These are phyloP conservation scores for Mesorhabditis belari DNA, from an alignment of 2,888 invertebrate species.

Conservation along the genomic window DNA sequence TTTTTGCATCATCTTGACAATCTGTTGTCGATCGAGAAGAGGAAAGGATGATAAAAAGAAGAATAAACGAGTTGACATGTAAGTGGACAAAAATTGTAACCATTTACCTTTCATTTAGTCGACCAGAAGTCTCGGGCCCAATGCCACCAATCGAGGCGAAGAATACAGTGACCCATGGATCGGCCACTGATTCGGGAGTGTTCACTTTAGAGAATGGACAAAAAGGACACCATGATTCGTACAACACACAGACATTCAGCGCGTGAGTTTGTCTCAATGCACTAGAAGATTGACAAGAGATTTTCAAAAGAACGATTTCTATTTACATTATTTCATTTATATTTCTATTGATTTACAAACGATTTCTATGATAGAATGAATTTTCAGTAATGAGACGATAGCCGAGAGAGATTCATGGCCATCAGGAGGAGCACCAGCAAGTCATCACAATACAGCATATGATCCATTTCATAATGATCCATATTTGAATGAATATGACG, in stretches of 20 bases:
- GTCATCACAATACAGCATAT: slow-evolving; percentile 13
- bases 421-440: not conserved
- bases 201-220: slow-evolving; percentile 28
- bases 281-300: too few relatives aligned
- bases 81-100: not conserved
- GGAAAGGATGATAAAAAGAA: not conserved
- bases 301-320: too few relatives aligned
- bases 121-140: slow-evolving; percentile 8
- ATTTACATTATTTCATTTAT: too few relatives aligned
- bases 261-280: too few relatives aligned
- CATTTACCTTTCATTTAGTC: slow-evolving; percentile 5
- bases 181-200: slow-evolving; percentile 40
- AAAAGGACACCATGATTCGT: not conserved
- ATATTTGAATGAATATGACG: slow-evolving; percentile 10
- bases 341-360: too few relatives aligned
- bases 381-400: slow-evolving; percentile 20
- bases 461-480: slow-evolving; percentile 16
- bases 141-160: slow-evolving; percentile 26
- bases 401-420: slow-evolving; percentile 17
- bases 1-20: slow-evolving; percentile 7
- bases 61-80: not conserved
- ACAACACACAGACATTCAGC: slow-evolving; percentile 13
- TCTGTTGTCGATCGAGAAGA: slow-evolving; percentile 2
- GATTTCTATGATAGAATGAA: too few relatives aligned
- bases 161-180: slow-evolving; percentile 34